A percentile compares a stretch with the other conserved stretches of the same genome.
phyloP scores from a whole-genome alignment of 2,113 vertebrate species.

The Charina bottae region DNA sequence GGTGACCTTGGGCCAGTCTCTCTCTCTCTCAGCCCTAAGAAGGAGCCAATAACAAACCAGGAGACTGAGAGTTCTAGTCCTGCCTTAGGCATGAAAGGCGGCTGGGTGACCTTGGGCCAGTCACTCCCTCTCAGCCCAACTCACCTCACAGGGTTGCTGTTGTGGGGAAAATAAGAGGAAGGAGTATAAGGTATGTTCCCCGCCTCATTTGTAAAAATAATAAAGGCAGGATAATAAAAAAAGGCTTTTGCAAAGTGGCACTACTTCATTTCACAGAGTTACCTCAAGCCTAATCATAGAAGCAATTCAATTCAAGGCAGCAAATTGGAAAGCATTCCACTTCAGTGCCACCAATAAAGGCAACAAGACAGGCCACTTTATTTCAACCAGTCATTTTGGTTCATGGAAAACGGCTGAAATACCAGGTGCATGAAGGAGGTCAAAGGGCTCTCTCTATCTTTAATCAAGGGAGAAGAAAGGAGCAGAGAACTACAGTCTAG shows the following conservation, averaged over 20 bases:
- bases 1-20: no score
- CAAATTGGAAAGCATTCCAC: not conserved
- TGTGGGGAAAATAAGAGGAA: no score
- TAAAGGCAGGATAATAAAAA: no score
- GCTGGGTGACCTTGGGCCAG: no score
- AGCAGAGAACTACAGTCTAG: not conserved
- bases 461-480: not conserved
- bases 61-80: no score
- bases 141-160: no score
- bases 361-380: not conserved
- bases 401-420: not conserved
- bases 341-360: not conserved
- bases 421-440: not conserved
- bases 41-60: no score
- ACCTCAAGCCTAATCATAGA: not conserved
- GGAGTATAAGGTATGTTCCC: no score
- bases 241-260: not conserved
- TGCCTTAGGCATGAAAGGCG: no score
- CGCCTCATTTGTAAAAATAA: no score
- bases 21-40: no score
- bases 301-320: not conserved
- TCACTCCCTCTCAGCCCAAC: no score
- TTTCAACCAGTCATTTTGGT: not conserved
- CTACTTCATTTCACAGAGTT: constrained; percentile 1
- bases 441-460: not conserved